These are phyloP conservation scores for Indri indri DNA, from an alignment of 2,113 vertebrate species.

Conservation along the genomic window DNA sequence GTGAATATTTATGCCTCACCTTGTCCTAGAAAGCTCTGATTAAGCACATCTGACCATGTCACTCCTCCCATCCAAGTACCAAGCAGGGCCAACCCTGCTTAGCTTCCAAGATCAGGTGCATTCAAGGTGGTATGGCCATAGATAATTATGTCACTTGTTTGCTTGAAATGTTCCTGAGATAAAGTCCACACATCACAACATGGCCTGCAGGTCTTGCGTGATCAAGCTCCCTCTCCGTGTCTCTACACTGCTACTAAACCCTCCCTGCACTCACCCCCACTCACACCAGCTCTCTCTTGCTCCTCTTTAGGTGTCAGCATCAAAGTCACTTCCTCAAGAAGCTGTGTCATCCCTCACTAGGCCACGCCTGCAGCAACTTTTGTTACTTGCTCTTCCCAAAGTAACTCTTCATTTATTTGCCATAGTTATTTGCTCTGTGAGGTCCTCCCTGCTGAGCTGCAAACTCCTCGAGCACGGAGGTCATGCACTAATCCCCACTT, in stretches of 20 bases:
- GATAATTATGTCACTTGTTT: background rate
- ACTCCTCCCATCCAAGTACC: background rate
- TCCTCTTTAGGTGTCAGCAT: background rate
- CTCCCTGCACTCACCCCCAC: background rate
- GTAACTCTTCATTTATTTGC: background rate
- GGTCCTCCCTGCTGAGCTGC: background rate
- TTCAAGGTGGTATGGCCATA: too few species aligned
- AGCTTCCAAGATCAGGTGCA: too few species aligned
- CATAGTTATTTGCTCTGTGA: background rate
- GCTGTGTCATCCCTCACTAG: background rate
- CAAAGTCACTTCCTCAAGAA: background rate
- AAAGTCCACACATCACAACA: background rate
- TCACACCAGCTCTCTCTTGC: background rate
- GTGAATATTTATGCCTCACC: background rate
- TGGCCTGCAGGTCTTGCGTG: accelerated
- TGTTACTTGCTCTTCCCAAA: background rate
- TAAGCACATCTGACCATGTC: background rate
- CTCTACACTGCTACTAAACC: background rate
- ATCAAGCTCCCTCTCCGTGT: background rate
- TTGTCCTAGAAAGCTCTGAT: background rate
- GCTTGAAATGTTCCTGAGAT: background rate
- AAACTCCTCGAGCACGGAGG: background rate
- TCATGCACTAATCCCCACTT: background rate
- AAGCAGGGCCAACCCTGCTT: too few species aligned
- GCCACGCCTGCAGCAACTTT: background rate